These are phyloP conservation scores for Dasypus novemcinctus DNA, from an alignment of 2,113 vertebrate species.

Conservation along the genomic window DNA sequence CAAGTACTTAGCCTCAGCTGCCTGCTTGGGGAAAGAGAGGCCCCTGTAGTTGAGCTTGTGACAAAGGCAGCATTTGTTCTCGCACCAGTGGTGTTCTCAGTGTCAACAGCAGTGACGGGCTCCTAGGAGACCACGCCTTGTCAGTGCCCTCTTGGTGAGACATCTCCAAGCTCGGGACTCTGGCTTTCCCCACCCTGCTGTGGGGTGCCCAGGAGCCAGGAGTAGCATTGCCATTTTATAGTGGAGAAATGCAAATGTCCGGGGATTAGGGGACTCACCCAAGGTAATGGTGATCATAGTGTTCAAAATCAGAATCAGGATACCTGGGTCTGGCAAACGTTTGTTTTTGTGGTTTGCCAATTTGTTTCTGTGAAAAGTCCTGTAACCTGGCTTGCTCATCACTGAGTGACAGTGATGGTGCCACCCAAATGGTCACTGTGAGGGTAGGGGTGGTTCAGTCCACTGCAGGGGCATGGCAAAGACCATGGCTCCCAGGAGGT, in stretches of 20 bases:
- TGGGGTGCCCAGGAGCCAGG: not conserved
- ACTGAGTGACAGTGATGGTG: not conserved
- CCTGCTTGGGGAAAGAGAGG: constrained; percentile 70
- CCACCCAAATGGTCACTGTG: not conserved
- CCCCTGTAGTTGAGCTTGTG: constrained; percentile 57
- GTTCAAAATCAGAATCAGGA: not conserved
- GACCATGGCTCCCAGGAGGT: not conserved
- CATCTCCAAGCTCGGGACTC: constrained; percentile 34
- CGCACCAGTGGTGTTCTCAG: constrained; percentile 50
- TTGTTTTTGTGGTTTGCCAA: not conserved
- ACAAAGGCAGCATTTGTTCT: constrained; percentile 76
- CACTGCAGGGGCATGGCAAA: not conserved
- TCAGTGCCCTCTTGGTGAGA: constrained; percentile 42
- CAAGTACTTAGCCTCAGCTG: constrained; percentile 71
- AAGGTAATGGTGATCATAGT: not conserved
- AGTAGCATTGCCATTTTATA: not conserved
- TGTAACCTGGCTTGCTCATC: not conserved
- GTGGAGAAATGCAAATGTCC: not conserved
- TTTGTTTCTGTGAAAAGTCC: not conserved
- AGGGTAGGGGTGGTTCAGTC: not conserved
- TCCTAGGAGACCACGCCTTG: constrained; percentile 54
- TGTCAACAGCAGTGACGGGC: constrained; percentile 66
- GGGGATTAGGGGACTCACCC: not conserved
- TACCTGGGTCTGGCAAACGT: not conserved
- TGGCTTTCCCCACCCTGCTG: not conserved